Evolutionary conservation across 1,140 invertebrate species (phyloP).

Genomic region (Drosophila pallidifrons): DNA sequence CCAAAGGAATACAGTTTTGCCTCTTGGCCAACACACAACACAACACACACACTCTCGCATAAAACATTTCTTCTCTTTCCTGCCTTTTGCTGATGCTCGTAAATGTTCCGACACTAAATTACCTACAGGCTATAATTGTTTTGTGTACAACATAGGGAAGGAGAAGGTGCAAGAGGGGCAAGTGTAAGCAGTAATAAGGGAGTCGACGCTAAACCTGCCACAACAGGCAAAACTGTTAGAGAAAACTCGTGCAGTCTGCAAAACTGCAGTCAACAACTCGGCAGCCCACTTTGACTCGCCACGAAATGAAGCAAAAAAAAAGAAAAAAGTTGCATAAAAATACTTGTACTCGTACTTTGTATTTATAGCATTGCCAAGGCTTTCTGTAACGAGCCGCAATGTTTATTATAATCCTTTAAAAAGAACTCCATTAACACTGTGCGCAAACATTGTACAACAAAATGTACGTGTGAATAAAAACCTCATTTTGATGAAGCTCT

Average conservation of each 20-base stretch:
- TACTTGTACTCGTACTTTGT: slow-evolving; percentile 13
- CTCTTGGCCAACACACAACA: slow-evolving; percentile 23
- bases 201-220: slow-evolving; percentile 15
- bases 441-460: not conserved
- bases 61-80: slow-evolving; percentile 64
- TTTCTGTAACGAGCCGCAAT: slow-evolving; percentile 22
- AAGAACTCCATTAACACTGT: slow-evolving; percentile 9
- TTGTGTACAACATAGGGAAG: slow-evolving; percentile 53
- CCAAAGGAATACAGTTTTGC: slow-evolving; percentile 36
- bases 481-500: too few relatives aligned
- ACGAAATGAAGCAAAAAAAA: slow-evolving; percentile 33
- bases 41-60: slow-evolving; percentile 38
- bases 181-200: not conserved
- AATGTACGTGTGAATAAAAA: too few relatives aligned
- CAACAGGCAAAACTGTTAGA: not conserved
- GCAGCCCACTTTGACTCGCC: not conserved
- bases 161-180: not conserved
- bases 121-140: slow-evolving; percentile 79
- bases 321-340: slow-evolving; percentile 12
- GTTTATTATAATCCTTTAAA: slow-evolving; percentile 34
- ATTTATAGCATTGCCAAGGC: slow-evolving; percentile 36
- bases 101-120: slow-evolving; percentile 74
- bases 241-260: slow-evolving; percentile 14
- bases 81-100: slow-evolving; percentile 43
- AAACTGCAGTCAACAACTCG: not conserved